phyloP scores from a whole-genome alignment of 2,797 vertebrate species.

The Australoheros facetus region DNA sequence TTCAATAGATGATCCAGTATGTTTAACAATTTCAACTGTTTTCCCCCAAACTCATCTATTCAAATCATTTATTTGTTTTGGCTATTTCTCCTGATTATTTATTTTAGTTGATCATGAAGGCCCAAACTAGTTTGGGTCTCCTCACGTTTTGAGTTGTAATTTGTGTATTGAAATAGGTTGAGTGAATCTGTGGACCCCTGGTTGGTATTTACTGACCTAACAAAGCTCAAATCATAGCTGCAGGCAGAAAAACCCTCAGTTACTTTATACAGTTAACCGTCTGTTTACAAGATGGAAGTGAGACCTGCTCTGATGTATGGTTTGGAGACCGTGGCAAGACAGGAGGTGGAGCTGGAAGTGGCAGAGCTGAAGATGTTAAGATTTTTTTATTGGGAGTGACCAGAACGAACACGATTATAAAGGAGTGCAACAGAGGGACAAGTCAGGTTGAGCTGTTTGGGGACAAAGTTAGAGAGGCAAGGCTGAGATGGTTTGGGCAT shows the following conservation, averaged over 20 bases:
- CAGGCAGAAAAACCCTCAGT: background rate
- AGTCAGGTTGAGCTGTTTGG: no score
- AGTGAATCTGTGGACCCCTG: background rate
- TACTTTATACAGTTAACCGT: background rate
- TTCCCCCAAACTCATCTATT: background rate
- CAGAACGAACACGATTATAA: no score
- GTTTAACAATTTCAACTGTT: background rate
- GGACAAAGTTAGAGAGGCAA: no score
- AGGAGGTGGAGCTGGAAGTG: background rate
- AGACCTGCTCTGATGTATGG: background rate
- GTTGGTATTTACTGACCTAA: background rate
- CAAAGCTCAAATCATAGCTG: background rate
- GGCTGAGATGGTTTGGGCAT: no score
- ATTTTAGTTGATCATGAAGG: fast-evolving
- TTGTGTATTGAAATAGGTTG: background rate
- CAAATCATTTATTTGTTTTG: background rate
- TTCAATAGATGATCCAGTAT: background rate
- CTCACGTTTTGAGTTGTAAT: fast-evolving
- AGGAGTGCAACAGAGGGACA: no score
- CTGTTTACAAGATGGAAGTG: background rate
- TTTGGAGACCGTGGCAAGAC: background rate
- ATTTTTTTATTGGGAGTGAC: no score
- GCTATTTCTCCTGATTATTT: background rate
- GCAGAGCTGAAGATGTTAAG: no score
- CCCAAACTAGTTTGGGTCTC: background rate